Evolutionary conservation across 2,113 vertebrate species (phyloP), one percentile per base, ranked within the genome.

Genomic region (Seriola dumerili): DNA sequence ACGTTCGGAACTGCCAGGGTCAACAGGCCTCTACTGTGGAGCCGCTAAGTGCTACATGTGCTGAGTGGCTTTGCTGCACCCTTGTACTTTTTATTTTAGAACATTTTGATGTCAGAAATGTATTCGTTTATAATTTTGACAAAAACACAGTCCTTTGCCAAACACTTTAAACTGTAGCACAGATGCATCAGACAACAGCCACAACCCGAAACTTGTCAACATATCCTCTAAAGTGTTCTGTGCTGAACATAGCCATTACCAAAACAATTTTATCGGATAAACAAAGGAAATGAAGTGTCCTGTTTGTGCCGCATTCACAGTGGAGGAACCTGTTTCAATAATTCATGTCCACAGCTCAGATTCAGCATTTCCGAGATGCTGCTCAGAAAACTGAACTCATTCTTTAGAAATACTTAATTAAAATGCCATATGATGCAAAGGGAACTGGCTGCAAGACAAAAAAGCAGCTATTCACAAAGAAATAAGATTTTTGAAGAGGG

Each of bases 51-150:
- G 63, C 50, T 25, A 7, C 36, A 3, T 40, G 32, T 21, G 10
- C 40, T 11, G 72, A 78, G 70, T 64, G 66, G 64, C 42, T 74
- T 66, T 2, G 13, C 63, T 34, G 25, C 54, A 62, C 69, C 63
- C 19, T 29, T 54, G 32, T 19, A 3, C 68, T 34, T 70, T 63
- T 66, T 62, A 65, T 65, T 77, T 80, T 19, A 25, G 68, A 9
- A 40, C 52, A 25, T 73, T 70, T 80, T 8, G 12, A 80, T 74
- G 52, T 52, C 36, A 46, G 66, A 57, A 32, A 42, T 72, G 70
- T 55, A 21, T 9, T 61, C 61, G 66, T 72, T 63, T n/a, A n/a
- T n/a, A n/a, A 54, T n/a, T 9, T n/a, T n/a, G 8, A 54, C 17
- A 50, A 50, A 50, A 50, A 50, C 4, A 5, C 5, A 16, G 46